Base-by-base conservation (phyloP, 2,888 invertebrate species). In the Anthrax anthrax region DNA sequence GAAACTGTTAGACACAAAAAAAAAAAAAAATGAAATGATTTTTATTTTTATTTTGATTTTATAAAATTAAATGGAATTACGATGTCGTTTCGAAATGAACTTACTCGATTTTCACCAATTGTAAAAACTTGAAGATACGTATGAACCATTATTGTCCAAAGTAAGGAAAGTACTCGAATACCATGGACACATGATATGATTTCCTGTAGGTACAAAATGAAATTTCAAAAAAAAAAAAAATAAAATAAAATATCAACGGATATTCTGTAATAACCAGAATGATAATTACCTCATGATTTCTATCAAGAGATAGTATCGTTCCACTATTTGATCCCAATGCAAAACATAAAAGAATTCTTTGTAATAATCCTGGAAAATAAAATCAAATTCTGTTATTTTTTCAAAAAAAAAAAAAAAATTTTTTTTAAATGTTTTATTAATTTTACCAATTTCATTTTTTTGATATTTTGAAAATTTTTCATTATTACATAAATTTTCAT, bases 61-160 rank as follows among this genome's bases (percentile, higher is more conserved):
- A 18, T 29, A 36, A 38, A 39, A 17, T 34, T 18, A 17, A 38
- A 19, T 38, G 12, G 17, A 16, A 50, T n/a, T n/a, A n/a, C n/a
- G n/a, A n/a, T n/a, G n/a, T n/a, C n/a, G n/a, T n/a, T n/a, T n/a
- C n/a, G n/a, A n/a, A n/a, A n/a, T n/a, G n/a, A n/a, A n/a, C n/a
- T 52, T 57, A 67, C 67, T 52, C 64, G 60, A 61, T 82, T 82
- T 57, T 80, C 78, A 1, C 83, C 80, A 42, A 88, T 79, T 55
- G 80, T 77, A 67, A 85, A 88, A 55, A 87, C 76, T 55, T 85
- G 82, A 50, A 88, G 70, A 64, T 88, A 87, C 0, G 85, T 85
- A 63, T 87, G 86, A 36, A 87, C 86, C 77, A 87, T 75, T 55
- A 87, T 84, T 45, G 86, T 85, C 86, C 86, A 87, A 10, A 79